phyloP scores from a whole-genome alignment of 2,888 invertebrate genomes.

The Lithodes maja region DNA sequence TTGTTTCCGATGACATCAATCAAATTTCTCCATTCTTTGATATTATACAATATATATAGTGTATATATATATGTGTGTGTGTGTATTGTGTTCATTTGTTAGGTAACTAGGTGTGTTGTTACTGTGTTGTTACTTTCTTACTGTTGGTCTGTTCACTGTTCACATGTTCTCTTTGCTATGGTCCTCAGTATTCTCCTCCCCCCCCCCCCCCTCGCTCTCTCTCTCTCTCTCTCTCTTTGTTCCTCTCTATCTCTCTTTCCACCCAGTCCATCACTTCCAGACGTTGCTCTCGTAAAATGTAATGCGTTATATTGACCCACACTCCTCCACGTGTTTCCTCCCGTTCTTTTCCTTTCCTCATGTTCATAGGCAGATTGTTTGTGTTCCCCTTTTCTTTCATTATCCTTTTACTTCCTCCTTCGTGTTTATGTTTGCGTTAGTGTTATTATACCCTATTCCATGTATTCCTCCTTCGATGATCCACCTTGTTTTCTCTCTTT shows the following conservation, averaged over 20 bases:
- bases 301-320: background rate
- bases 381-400: background rate
- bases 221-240: background rate
- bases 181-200: background rate
- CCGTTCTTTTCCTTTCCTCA: background rate
- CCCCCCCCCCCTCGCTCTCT: background rate
- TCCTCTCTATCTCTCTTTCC: conserved; percentile 9
- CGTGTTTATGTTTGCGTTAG: background rate
- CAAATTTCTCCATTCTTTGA: too few relatives aligned
- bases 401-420: background rate
- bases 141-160: background rate
- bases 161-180: background rate
- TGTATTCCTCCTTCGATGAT: too few relatives aligned
- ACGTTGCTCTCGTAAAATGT: background rate
- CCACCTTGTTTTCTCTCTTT: too few relatives aligned
- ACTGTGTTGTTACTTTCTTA: background rate
- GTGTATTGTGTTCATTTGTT: too few relatives aligned
- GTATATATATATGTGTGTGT: too few relatives aligned
- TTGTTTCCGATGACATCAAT: too few relatives aligned
- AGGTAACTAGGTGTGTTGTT: background rate
- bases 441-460: too few relatives aligned
- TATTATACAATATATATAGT: too few relatives aligned
- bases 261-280: background rate
- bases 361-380: background rate
- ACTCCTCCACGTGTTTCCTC: background rate